Evolutionary conservation across 2,113 vertebrate species (phyloP), one percentile per base, ranked within the genome.

Genomic region (Ameiurus melas): DNA sequence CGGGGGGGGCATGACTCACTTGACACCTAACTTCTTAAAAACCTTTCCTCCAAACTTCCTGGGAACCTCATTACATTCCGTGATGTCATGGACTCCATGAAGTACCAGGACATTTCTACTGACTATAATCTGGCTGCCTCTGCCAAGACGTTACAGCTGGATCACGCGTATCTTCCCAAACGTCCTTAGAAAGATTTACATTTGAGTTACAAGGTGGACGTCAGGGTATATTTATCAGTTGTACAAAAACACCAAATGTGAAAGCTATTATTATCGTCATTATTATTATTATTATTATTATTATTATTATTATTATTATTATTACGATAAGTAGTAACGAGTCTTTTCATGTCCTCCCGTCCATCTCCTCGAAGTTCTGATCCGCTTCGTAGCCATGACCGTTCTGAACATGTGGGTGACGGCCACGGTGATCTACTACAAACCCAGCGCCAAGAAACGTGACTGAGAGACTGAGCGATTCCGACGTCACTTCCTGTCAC

Each of bases 321-420:
- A 55, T 55, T 55, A 55, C 3, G 13, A 57, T 57, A 16, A 14
- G 16, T 57, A 17, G 8, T 43, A 12, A 13, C 13, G 1, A 30
- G 14, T 77, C 39, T 19, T 9, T 55, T 55, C 6, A 12, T 17
- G 0, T 9, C 47, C 27, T 57, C 30, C 60, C 16, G 1, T 66
- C 20, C 2, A 80, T 70, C 88, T 87, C 90, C 39, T 20, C 90
- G 30, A 93, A 99, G 98, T 99, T 93, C 94, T 99, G 86, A 90
- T 94, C 85, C 96, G 97, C 60, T 99, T 97, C 88, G 90, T 97
- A 55, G 89, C 89, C 90, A 97, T 97, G 96, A 91, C 97, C 19
- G 84, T 94, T 91, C 94, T 99, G 91, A 99, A 99, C 84, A 36
- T 95, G 55, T 99, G 97, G 97, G 97, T 99, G 84, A 95, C 96